Percentiles rank a stretch among this genome's conserved stretches.
These are phyloP conservation scores for Pelodiscus sinensis DNA, from an alignment of 2,113 vertebrate species.

Conservation along the genomic window DNA sequence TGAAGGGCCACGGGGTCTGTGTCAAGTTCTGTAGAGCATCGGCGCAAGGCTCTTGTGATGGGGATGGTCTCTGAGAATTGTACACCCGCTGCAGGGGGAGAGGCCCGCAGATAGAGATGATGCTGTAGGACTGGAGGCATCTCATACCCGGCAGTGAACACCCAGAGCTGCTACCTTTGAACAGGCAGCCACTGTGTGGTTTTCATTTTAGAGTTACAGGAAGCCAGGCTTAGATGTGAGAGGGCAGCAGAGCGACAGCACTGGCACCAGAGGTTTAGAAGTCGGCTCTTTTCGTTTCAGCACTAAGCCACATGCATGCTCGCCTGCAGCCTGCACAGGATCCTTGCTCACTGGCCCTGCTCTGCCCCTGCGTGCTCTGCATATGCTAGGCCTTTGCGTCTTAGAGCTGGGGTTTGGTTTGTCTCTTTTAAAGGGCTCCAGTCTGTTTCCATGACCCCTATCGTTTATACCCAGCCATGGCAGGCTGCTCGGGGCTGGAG, in stretches of 20 bases:
- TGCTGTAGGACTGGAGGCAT: neutral
- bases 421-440: neutral
- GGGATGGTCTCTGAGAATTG: neutral
- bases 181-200: neutral
- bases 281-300: neutral
- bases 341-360: rapidly evolving
- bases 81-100: rapidly evolving
- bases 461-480: neutral
- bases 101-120: neutral
- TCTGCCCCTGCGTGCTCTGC: neutral
- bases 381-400: neutral
- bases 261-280: neutral
- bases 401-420: neutral
- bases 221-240: neutral
- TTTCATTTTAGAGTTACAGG: neutral
- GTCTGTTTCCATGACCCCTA: neutral
- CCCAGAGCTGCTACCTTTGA: neutral
- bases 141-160: neutral
- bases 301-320: neutral
- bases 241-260: neutral
- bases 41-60: neutral
- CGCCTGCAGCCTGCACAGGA: neutral
- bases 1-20: neutral
- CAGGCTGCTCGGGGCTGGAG: neutral
- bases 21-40: neutral